Evolutionary conservation across 2,113 vertebrate species (phyloP), one percentile per base, ranked within the genome.

Genomic region (Bagarius yarrelli): DNA sequence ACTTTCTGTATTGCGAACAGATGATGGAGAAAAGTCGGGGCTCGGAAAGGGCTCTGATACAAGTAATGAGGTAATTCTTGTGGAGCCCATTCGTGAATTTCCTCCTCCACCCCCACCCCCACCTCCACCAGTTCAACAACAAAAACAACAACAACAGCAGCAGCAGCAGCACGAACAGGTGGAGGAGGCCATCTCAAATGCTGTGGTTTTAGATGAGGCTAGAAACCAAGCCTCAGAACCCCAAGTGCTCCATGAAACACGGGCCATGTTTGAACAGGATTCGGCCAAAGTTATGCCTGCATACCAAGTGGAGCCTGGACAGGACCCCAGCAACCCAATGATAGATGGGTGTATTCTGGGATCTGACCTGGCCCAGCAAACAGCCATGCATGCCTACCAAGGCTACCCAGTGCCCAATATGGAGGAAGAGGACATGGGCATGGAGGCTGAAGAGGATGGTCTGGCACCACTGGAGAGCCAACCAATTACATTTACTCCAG

Each of bases 401-500:
- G 87, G 88, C 66, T 99, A 97, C 0, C 90, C 93, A 2, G 92
- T 96, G 25, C 93, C 94, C 81, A 90, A 83, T 3, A 67, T 94
- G 87, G 93, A 94, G 78, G 93, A 97, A 53, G 96, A 95, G 0
- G 93, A 94, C 21, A 85, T 85, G 4, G 91, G 94, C 60, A 90
- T 91, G 40, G 96, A 98, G 50, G 94, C 94, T 0, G 93, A 94
- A 55, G 96, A 97, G n/a, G 96, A 98, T 15, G 93, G 96, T 0
- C 88, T 99, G 70, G 98, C 98, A 0, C 98, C 98, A 0, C 87
- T 99, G 2, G 97, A 99, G 89, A 98, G 97, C 90, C 98, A 99
- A 82, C 98, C 98, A 8, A 98, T 99, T 83, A 99, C 97, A 0
- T 99, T 99, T 84, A 99, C 98, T 0, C 97, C 97, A 0, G 98